phyloP scores from a whole-genome alignment of 2,113 vertebrate species.

The Chelonoidis abingdonii region DNA sequence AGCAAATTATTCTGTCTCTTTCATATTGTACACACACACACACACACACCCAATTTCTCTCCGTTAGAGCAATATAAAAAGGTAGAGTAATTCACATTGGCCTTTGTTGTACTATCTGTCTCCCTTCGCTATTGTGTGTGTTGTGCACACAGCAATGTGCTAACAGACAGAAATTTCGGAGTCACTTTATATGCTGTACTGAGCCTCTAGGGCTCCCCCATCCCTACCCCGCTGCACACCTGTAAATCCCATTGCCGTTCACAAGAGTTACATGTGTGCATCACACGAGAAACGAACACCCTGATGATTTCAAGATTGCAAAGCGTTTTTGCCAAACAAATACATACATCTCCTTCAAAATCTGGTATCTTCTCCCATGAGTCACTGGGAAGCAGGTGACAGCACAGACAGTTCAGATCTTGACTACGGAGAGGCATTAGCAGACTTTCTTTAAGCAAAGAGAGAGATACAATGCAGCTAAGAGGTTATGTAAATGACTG shows the following conservation, averaged over 20 bases:
- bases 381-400: neutral
- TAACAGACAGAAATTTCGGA: slow-evolving; percentile 39
- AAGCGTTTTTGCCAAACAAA: neutral
- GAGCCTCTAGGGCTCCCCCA: fast-evolving
- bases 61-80: neutral
- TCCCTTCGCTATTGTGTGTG: fast-evolving
- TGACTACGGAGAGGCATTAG: neutral
- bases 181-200: fast-evolving
- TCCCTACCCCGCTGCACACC: neutral
- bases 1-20: neutral
- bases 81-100: neutral
- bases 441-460: neutral
- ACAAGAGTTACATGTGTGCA: neutral
- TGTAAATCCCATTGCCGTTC: neutral
- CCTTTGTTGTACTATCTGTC: neutral
- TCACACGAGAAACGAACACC: neutral
- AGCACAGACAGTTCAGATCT: neutral
- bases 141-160: neutral
- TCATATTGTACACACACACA: neutral
- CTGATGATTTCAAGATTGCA: neutral
- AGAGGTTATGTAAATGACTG: neutral
- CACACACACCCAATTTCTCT: neutral
- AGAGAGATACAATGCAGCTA: fast-evolving
- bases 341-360: neutral
- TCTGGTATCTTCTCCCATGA: neutral